Percentiles rank a stretch among this genome's conserved stretches.
phyloP scores from a whole-genome alignment of 2,113 vertebrate species.

The Hippoglossus stenolepis region DNA sequence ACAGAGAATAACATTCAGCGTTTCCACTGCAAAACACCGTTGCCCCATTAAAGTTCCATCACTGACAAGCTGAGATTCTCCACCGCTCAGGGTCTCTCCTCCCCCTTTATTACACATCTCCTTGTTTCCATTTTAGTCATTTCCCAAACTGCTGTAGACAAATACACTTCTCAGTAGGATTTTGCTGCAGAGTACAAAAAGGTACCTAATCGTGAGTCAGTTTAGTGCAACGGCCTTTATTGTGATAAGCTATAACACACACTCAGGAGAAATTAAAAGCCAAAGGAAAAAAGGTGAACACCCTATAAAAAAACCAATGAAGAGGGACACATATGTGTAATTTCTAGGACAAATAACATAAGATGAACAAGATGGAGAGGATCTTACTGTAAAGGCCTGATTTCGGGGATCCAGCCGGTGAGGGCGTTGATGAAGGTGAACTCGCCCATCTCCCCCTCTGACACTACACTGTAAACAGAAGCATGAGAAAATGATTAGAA shows the following conservation, averaged over 20 bases:
- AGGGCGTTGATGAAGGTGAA: conserved; percentile 89
- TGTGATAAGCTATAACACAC: neutral
- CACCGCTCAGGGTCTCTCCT: conserved; percentile 2
- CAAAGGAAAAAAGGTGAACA: too few species aligned
- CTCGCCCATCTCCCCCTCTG: conserved; percentile 85
- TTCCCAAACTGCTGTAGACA: neutral
- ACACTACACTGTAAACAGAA: conserved; percentile 52
- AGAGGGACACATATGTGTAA: neutral
- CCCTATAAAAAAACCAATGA: neutral
- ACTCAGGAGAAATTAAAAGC: neutral
- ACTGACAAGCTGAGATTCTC: conserved; percentile 34
- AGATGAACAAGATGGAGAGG: conserved; percentile 8
- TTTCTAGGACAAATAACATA: neutral
- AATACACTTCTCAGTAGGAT: neutral
- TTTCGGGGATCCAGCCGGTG: conserved; percentile 93
- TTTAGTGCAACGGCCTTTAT: neutral
- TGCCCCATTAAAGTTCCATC: conserved; percentile 44
- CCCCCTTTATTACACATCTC: conserved; percentile 7
- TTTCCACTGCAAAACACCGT: conserved; percentile 33
- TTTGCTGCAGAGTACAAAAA: neutral
- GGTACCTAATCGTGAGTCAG: neutral
- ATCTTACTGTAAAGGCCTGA: conserved; percentile 87
- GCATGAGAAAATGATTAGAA: neutral
- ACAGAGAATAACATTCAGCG: conserved; percentile 34
- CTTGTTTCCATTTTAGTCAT: conserved; percentile 21